Evolutionary conservation across 2,888 invertebrate species (phyloP).

Genomic region (Scotopteryx bipunctaria): DNA sequence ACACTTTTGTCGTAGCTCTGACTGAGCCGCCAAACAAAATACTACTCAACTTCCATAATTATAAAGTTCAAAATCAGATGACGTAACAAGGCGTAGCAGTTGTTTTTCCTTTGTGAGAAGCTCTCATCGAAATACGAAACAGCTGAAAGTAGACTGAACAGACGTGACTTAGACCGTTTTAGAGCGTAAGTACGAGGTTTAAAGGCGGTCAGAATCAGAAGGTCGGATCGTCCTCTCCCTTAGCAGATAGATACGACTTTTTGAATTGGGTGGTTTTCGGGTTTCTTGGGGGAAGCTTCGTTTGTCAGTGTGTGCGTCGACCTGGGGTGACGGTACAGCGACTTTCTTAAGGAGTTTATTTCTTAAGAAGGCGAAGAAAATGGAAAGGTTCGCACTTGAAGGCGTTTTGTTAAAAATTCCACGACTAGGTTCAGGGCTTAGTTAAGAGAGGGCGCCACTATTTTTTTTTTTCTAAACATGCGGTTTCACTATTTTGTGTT

Average conservation of each 20-base stretch:
- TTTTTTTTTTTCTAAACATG: constrained; percentile 34
- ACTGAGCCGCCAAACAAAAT: constrained; percentile 25
- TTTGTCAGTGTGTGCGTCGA: constrained; percentile 55
- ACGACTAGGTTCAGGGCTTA: constrained; percentile 53
- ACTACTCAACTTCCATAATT: accelerated
- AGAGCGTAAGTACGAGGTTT: constrained; percentile 12
- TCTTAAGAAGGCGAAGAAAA: constrained; percentile 81
- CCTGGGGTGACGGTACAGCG: constrained; percentile 50
- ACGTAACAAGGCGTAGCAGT: constrained; percentile 28
- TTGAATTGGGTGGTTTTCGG: constrained; percentile 32
- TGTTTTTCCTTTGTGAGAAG: constrained; percentile 43
- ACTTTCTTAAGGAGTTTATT: constrained; percentile 76
- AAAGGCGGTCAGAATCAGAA: constrained; percentile 14
- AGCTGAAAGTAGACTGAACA: constrained; percentile 33
- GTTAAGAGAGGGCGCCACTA: constrained; percentile 68
- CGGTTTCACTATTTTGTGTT: not conserved
- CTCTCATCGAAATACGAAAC: constrained; percentile 36
- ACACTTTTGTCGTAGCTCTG: constrained; percentile 40
- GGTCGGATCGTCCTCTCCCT: constrained; percentile 23
- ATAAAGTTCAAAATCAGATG: constrained; percentile 38
- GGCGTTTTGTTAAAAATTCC: constrained; percentile 74
- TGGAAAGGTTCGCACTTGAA: constrained; percentile 77
- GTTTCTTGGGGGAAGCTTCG: constrained; percentile 43
- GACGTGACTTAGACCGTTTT: constrained; percentile 41
- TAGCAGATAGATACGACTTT: constrained; percentile 45